These are phyloP conservation scores for Macrotus californicus DNA, from an alignment of 2,113 vertebrate genomes.

Conservation along the genomic window DNA sequence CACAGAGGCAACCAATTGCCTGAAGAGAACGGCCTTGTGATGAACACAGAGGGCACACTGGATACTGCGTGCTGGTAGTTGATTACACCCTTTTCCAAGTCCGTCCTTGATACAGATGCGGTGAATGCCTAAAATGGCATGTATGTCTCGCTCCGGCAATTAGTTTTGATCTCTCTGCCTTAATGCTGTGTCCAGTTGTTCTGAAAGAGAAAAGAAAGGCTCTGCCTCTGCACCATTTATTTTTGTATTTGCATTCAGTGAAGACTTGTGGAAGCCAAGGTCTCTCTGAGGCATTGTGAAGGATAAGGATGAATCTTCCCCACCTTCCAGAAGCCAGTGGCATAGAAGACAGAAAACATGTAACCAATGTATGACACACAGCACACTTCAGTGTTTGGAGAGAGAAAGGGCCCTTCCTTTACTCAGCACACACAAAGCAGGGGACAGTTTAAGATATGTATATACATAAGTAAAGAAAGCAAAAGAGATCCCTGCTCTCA, in stretches of 20 bases:
- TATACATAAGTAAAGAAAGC: background rate
- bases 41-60: background rate
- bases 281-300: background rate
- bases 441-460: background rate
- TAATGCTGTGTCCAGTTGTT: conserved; percentile 18
- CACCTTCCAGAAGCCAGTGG: background rate
- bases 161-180: conserved; percentile 44
- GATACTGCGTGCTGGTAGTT: background rate
- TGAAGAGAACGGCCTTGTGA: background rate
- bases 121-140: background rate
- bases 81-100: background rate
- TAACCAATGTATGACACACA: background rate
- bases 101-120: background rate
- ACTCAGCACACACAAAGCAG: background rate
- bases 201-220: conserved; percentile 41
- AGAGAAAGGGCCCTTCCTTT: background rate
- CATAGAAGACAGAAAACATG: background rate
- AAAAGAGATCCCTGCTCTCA: background rate
- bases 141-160: background rate
- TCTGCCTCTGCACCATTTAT: background rate
- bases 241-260: background rate
- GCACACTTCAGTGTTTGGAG: background rate
- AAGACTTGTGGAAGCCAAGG: background rate
- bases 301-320: background rate
- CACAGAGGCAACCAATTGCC: background rate